These are phyloP conservation scores for Nebria salina DNA, from an alignment of 2,888 invertebrate genomes.

Conservation along the genomic window DNA sequence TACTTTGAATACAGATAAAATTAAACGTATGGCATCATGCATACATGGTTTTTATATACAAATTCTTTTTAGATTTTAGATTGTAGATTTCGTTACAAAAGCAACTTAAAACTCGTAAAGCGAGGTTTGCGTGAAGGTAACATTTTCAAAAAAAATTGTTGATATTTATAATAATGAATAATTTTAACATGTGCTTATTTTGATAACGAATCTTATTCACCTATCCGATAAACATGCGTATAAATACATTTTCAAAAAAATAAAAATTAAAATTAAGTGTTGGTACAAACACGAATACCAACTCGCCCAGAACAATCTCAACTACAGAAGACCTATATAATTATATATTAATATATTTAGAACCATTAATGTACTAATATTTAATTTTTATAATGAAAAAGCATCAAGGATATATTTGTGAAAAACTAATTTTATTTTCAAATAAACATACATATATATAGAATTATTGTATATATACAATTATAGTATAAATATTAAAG, in stretches of 20 bases:
- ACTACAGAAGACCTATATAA: too few relatives aligned
- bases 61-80: not conserved
- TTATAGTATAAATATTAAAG: too few relatives aligned
- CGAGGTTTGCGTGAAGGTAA: not conserved
- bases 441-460: too few relatives aligned
- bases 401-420: too few relatives aligned
- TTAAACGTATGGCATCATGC: not conserved
- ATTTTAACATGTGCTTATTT: not conserved
- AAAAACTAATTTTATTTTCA: too few relatives aligned
- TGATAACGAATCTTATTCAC: not conserved
- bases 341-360: too few relatives aligned
- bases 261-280: not conserved
- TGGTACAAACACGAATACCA: too few relatives aligned
- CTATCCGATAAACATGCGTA: not conserved
- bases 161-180: not conserved
- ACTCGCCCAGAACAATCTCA: too few relatives aligned
- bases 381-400: too few relatives aligned
- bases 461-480: too few relatives aligned
- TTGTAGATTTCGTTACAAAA: not conserved
- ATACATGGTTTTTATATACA: not conserved
- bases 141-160: not conserved
- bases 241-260: not conserved
- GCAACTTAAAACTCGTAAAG: not conserved
- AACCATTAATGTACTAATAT: too few relatives aligned
- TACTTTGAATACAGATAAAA: too few relatives aligned